These are phyloP conservation scores for Xenus cinereus DNA, from an alignment of 2,113 vertebrate genomes.

Conservation along the genomic window DNA sequence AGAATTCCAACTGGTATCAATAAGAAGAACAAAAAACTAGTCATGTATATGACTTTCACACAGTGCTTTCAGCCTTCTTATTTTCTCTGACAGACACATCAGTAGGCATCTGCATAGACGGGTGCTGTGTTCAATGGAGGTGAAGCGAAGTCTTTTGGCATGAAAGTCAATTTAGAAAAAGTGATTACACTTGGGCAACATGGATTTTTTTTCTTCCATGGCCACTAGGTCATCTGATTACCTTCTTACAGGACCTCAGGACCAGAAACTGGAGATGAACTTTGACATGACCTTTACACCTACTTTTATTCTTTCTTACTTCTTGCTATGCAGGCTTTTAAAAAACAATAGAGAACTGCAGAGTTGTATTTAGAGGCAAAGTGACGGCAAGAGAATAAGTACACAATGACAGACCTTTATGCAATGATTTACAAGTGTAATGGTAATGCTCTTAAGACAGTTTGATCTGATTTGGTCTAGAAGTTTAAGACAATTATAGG, in stretches of 20 bases:
- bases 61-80: neutral
- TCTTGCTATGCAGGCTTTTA: neutral
- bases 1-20: neutral
- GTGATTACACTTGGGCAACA: neutral
- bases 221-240: neutral
- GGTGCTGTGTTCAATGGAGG: neutral
- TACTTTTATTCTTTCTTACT: neutral
- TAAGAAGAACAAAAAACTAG: neutral
- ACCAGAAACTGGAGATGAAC: neutral
- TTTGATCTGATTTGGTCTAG: neutral
- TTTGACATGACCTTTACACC: neutral
- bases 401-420: neutral
- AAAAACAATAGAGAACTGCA: neutral
- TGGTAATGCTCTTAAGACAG: neutral
- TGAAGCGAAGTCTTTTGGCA: neutral
- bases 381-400: neutral
- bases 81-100: neutral
- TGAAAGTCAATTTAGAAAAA: neutral
- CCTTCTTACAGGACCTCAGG: neutral
- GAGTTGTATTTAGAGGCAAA: neutral
- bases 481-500: neutral
- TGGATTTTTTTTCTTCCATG: neutral
- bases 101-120: neutral
- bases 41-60: neutral
- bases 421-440: neutral